Conservation (phyloP, 2,888 invertebrate species). For the Tachina lurida region DNA sequence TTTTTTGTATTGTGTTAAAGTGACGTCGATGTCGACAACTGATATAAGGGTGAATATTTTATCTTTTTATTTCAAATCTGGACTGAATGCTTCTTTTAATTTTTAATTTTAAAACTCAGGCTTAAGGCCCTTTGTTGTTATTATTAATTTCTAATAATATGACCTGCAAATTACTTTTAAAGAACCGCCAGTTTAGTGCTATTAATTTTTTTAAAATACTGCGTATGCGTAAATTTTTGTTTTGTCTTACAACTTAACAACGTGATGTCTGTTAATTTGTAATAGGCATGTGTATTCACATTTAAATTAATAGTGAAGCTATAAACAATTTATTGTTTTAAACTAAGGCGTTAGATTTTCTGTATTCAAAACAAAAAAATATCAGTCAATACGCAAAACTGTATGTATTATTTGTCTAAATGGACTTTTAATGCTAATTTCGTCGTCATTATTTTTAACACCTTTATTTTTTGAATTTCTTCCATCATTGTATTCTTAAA, state of each 20-base stretch:
- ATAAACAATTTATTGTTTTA: not conserved
- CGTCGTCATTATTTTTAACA: slow-evolving; percentile 30
- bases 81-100: too few relatives aligned
- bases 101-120: too few relatives aligned
- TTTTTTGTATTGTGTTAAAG: too few relatives aligned
- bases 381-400: slow-evolving; percentile 6
- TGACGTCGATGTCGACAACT: too few relatives aligned
- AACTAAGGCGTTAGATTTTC: not conserved
- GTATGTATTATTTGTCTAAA: slow-evolving; percentile 36
- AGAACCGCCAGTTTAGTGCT: not conserved
- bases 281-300: not conserved
- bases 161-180: slow-evolving; percentile 30
- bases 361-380: too few relatives aligned
- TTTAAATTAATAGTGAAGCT: slow-evolving; percentile 18
- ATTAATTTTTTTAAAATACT: not conserved
- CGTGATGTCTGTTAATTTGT: slow-evolving; percentile 6
- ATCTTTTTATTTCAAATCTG: too few relatives aligned
- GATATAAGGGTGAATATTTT: too few relatives aligned
- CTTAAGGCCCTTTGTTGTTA: too few relatives aligned
- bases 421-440: slow-evolving; percentile 58
- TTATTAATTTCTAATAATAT: slow-evolving; percentile 1
- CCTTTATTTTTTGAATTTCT: slow-evolving; percentile 12
- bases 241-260: slow-evolving; percentile 1
- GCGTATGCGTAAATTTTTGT: slow-evolving; percentile 18
- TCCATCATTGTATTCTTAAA: slow-evolving; percentile 20